Percentiles rank a stretch among this genome's conserved stretches.
These are phyloP conservation scores for Icerya purchasi DNA, from an alignment of 2,888 invertebrate species.

Conservation along the genomic window DNA sequence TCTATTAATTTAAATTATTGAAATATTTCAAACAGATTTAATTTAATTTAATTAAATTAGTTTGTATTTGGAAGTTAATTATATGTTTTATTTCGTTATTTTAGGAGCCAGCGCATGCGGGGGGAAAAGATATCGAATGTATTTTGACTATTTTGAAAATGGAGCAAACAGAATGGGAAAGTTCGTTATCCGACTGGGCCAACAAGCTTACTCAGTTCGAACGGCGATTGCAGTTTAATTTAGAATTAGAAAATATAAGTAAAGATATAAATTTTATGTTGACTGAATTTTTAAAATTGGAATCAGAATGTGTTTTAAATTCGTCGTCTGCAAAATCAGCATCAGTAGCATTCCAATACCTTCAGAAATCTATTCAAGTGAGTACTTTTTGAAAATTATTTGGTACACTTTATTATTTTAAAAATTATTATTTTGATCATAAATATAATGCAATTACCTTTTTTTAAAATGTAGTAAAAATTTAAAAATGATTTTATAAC, in stretches of 20 bases:
- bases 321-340: constrained; percentile 44
- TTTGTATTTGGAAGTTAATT: no score
- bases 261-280: constrained; percentile 44
- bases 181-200: constrained; percentile 36
- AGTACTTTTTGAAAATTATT: no score
- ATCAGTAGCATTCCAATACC: constrained; percentile 46
- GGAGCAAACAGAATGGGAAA: constrained; percentile 39
- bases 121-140: constrained; percentile 44
- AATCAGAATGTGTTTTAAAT: constrained; percentile 49
- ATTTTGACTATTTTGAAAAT: constrained; percentile 38
- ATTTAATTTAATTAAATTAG: no score
- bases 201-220: constrained; percentile 38
- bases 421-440: no score
- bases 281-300: constrained; percentile 37
- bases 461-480: no score
- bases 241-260: constrained; percentile 46
- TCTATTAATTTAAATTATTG: no score
- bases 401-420: no score
- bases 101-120: constrained; percentile 40
- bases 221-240: constrained; percentile 41
- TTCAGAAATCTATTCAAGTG: constrained; percentile 58
- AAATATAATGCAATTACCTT: no score
- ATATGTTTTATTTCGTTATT: constrained; percentile 9
- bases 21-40: no score
- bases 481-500: no score